A percentile compares a stretch with the other conserved stretches of the same genome.
Evolutionary conservation across 35 echinoderm and acorn worm species (phyloP).

Genomic region (Anneissia japonica): DNA sequence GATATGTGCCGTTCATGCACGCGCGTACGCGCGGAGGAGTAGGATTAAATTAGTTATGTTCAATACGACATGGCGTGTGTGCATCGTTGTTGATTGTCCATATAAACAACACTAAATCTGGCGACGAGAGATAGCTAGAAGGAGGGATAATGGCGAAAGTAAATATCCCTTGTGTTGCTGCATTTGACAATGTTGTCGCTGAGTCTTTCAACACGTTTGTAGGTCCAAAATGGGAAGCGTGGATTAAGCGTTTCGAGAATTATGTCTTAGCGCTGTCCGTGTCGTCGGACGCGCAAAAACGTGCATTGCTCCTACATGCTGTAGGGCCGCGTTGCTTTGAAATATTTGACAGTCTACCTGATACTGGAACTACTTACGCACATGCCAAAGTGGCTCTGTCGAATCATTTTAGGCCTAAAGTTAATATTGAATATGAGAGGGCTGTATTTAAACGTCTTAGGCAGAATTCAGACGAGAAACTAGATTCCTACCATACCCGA

Average conservation of each 20-base stretch:
- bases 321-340: slow-evolving; percentile 25
- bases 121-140: too few species aligned
- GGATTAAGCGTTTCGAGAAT: slow-evolving; percentile 41
- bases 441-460: slow-evolving; percentile 27
- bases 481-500: slow-evolving; percentile 41
- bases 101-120: too few species aligned
- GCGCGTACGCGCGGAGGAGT: too few species aligned
- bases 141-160: too few species aligned
- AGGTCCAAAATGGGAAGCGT: slow-evolving; percentile 46
- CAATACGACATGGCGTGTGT: too few species aligned
- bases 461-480: slow-evolving; percentile 26
- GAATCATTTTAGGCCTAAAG: slow-evolving; percentile 25
- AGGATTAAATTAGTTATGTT: too few species aligned
- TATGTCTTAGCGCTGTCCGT: slow-evolving; percentile 33
- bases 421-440: slow-evolving; percentile 34
- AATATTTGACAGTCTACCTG: slow-evolving; percentile 27
- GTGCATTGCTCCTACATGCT: slow-evolving; percentile 48
- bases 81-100: too few species aligned
- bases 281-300: slow-evolving; percentile 24
- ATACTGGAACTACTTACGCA: slow-evolving; percentile 24
- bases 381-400: slow-evolving; percentile 26
- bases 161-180: too few species aligned
- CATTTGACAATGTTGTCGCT: too few species aligned
- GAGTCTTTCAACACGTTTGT: too few species aligned
- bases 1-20: too few species aligned